These are phyloP conservation scores for Leptopilina syphax DNA, from an alignment of 2,888 invertebrate genomes.

Conservation along the genomic window DNA sequence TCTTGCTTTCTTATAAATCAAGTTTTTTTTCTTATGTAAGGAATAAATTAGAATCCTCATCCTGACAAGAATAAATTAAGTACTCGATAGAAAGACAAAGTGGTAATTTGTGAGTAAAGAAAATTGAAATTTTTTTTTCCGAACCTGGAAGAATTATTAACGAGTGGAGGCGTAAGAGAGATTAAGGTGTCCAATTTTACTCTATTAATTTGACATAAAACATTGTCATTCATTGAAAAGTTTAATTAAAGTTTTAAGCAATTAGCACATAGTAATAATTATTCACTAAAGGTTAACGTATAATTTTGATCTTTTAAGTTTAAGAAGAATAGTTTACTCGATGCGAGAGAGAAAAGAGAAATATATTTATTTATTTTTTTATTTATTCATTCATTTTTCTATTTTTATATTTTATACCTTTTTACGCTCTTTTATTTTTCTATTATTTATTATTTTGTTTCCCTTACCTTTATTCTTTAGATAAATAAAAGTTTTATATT, in stretches of 20 bases:
- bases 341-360: too few species aligned
- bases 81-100: background rate
- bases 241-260: conserved; percentile 5
- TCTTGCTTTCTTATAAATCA: background rate
- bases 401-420: too few species aligned
- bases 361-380: too few species aligned
- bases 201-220: background rate
- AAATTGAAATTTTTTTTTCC: conserved; percentile 28
- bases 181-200: conserved; percentile 4
- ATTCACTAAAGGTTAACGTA: background rate
- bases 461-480: too few species aligned
- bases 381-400: too few species aligned
- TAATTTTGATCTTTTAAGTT: too few species aligned
- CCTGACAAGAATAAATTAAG: conserved; percentile 1
- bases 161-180: background rate
- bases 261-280: background rate
- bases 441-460: too few species aligned
- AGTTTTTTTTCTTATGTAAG: background rate
- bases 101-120: conserved; percentile 19
- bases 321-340: too few species aligned
- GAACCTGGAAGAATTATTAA: conserved; percentile 2
- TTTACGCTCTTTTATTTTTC: too few species aligned
- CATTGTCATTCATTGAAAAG: background rate
- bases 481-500: too few species aligned
- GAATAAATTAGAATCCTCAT: conserved; percentile 1